Percentiles rank a stretch among this genome's conserved stretches.
Conservation (phyloP, 2,113 vertebrate species). For the Takifugu flavidus region DNA sequence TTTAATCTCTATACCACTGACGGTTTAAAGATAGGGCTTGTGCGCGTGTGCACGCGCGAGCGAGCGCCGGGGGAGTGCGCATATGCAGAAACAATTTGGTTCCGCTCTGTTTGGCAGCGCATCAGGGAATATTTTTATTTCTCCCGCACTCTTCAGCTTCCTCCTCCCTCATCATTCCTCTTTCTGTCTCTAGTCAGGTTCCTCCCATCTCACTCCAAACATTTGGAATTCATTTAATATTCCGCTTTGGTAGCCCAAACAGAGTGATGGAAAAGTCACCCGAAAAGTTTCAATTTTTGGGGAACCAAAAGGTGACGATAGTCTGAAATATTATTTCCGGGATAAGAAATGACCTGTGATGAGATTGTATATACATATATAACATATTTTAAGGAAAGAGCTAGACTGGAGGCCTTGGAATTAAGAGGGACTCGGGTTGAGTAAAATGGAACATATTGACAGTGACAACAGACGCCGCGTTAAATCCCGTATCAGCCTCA, state of each 20-base stretch:
- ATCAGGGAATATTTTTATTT: slow-evolving; percentile 63
- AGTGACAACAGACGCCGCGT: slow-evolving; percentile 42
- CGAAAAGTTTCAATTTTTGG: too few species aligned
- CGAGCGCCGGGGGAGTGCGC: not conserved
- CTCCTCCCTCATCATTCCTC: slow-evolving; percentile 12
- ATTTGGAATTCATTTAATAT: slow-evolving; percentile 10
- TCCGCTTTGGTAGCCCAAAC: slow-evolving; percentile 4
- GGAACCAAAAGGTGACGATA: too few species aligned
- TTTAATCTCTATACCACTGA: slow-evolving; percentile 4
- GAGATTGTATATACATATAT: too few species aligned
- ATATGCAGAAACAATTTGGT: slow-evolving; percentile 53
- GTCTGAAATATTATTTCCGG: too few species aligned
- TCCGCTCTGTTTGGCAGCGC: slow-evolving; percentile 70
- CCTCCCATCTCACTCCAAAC: not conserved
- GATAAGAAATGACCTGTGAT: too few species aligned
- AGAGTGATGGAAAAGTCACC: too few species aligned
- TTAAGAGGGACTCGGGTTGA: not conserved
- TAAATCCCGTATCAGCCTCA: slow-evolving; percentile 23
- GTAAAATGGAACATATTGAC: slow-evolving; percentile 62
- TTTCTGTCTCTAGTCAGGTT: slow-evolving; percentile 13
- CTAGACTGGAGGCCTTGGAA: not conserved
- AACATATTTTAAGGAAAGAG: too few species aligned
- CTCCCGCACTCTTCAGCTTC: slow-evolving; percentile 15
- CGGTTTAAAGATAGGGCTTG: slow-evolving; percentile 10
- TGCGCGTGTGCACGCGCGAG: not conserved